Percentiles rank a stretch among this genome's conserved stretches.
Conservation (phyloP, 2,113 vertebrate genomes). For the Chaenocephalus aceratus region DNA sequence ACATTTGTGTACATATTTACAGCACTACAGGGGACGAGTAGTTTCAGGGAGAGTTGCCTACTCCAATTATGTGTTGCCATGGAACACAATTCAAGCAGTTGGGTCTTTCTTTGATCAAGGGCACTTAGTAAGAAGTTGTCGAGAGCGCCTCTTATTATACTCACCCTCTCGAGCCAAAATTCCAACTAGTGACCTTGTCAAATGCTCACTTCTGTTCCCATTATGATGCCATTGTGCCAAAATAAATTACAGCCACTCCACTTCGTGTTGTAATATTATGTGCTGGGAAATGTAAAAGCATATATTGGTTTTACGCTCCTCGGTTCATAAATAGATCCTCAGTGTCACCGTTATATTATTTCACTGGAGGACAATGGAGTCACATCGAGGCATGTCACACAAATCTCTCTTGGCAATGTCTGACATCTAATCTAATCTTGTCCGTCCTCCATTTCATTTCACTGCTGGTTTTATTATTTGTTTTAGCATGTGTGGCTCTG, state of each 20-base stretch:
- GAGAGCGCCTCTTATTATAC: constrained; percentile 19
- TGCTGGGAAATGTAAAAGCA: constrained; percentile 35
- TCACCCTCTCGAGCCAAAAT: constrained; percentile 32
- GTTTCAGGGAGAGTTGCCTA: neutral
- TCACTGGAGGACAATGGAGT: constrained; percentile 72
- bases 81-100: constrained; percentile 12
- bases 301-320: constrained; percentile 33
- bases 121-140: neutral
- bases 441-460: constrained; percentile 70
- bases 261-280: constrained; percentile 42
- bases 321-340: constrained; percentile 52
- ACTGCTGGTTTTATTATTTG: constrained; percentile 72
- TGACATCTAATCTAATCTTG: constrained; percentile 73
- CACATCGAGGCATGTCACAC: constrained; percentile 60
- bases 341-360: constrained; percentile 54
- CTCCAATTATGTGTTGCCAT: constrained; percentile 5
- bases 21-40: neutral
- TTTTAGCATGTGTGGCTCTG: constrained; percentile 53
- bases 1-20: constrained; percentile 13
- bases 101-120: constrained; percentile 36
- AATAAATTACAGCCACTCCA: constrained; percentile 31
- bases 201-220: constrained; percentile 29
- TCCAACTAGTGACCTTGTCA: constrained; percentile 56
- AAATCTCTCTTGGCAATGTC: constrained; percentile 64
- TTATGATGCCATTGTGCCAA: constrained; percentile 28